phyloP scores from a whole-genome alignment of 2,888 invertebrate species.

The Harpagoxenus sublaevis region DNA sequence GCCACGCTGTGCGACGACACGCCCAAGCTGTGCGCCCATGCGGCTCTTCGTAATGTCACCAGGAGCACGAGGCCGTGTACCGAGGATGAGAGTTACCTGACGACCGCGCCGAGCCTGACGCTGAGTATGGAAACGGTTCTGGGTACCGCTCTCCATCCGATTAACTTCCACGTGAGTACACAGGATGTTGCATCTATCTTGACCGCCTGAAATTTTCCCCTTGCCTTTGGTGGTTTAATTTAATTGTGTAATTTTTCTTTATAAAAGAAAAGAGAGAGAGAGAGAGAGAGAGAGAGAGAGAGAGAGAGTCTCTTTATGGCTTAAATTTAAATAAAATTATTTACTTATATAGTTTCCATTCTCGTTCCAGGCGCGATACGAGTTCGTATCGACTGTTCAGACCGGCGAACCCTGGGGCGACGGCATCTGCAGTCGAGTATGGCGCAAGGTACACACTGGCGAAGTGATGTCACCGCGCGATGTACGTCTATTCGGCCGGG shows the following conservation, averaged over 20 bases:
- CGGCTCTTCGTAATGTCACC: constrained; percentile 91
- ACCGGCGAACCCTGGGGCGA: constrained; percentile 90
- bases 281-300: too few relatives aligned
- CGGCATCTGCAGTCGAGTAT: constrained; percentile 89
- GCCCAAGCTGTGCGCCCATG: constrained; percentile 94
- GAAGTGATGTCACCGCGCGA: constrained; percentile 90
- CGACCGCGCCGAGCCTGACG: constrained; percentile 85
- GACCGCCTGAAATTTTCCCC: neutral
- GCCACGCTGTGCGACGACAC: constrained; percentile 87
- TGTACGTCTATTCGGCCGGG: constrained; percentile 94
- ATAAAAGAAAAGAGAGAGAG: neutral
- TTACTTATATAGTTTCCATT: neutral
- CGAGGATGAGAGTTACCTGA: constrained; percentile 93
- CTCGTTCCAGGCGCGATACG: constrained; percentile 88
- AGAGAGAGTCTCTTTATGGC: neutral
- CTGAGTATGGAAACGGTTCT: constrained; percentile 82
- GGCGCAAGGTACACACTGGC: constrained; percentile 89
- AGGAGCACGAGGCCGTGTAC: constrained; percentile 93
- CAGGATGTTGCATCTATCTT: neutral
- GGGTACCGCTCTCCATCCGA: constrained; percentile 93
- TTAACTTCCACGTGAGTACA: constrained; percentile 83
- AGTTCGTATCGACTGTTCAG: constrained; percentile 93
- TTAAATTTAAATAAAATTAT: neutral
- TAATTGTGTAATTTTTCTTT: neutral
- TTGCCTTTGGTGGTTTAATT: neutral